Evolutionary conservation across 2,888 invertebrate genomes (phyloP).

Genomic region (Hypolimnas misippus): DNA sequence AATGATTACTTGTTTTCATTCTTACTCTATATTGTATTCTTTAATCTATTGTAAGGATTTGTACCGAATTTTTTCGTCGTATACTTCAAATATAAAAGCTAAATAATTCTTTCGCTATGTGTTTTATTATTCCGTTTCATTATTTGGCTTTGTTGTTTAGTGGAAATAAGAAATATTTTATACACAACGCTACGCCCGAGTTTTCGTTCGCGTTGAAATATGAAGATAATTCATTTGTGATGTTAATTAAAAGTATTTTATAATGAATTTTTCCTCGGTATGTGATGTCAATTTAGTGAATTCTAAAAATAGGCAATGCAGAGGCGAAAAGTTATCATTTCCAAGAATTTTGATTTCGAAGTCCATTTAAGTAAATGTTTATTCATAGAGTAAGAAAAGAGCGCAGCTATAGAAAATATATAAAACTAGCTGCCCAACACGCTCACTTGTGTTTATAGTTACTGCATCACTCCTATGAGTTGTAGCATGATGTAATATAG

Average conservation of each 20-base stretch:
- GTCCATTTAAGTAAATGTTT: too few relatives aligned
- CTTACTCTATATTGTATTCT: not conserved
- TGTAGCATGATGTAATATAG: too few relatives aligned
- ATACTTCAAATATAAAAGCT: slow-evolving; percentile 1
- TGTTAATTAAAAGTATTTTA: not conserved
- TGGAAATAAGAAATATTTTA: not conserved
- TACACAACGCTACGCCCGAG: not conserved
- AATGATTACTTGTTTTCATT: slow-evolving; percentile 1
- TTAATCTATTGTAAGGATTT: not conserved
- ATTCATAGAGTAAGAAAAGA: too few relatives aligned
- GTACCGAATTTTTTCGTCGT: not conserved
- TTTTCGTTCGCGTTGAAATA: not conserved
- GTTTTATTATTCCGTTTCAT: not conserved
- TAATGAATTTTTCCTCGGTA: not conserved
- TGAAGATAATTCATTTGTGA: not conserved
- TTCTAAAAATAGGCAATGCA: not conserved
- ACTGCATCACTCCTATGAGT: too few relatives aligned
- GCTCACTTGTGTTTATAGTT: too few relatives aligned
- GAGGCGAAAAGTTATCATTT: too few relatives aligned
- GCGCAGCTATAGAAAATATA: too few relatives aligned
- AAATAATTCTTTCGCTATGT: not conserved
- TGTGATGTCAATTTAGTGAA: not conserved
- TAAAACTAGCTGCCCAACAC: too few relatives aligned
- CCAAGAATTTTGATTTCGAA: too few relatives aligned
- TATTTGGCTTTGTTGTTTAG: not conserved